A percentile compares a stretch with the other conserved stretches of the same genome.
These are phyloP conservation scores for Peromyscus californicus DNA, from an alignment of 2,113 vertebrate species.

Conservation along the genomic window DNA sequence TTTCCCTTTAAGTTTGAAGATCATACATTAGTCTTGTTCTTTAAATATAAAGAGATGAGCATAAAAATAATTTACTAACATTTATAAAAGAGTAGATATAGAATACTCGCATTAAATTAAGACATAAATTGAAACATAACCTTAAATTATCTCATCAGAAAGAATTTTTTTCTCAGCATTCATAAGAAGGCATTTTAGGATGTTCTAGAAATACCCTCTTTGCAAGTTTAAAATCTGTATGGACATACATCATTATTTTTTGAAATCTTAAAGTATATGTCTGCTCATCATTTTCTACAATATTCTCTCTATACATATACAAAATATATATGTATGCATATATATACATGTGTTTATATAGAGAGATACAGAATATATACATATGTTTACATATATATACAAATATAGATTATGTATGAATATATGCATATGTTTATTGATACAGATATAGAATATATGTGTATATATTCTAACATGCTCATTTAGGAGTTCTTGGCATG, in stretches of 20 bases:
- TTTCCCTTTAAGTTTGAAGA: slow-evolving; percentile 16
- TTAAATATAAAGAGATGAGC: background rate
- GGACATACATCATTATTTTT: background rate
- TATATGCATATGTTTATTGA: background rate
- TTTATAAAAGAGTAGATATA: background rate
- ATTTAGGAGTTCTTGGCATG: background rate
- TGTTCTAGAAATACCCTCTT: background rate
- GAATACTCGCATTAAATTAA: background rate
- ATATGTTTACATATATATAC: background rate
- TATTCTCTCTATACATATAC: background rate
- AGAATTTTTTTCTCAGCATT: background rate
- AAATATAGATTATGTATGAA: background rate
- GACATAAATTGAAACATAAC: background rate
- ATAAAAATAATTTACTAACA: background rate
- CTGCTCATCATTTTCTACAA: background rate
- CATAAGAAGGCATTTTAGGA: background rate
- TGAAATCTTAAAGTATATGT: background rate
- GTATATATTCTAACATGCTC: background rate
- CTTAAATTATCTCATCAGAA: background rate
- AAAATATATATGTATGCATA: too few species aligned
- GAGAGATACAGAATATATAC: background rate
- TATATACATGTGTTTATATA: background rate
- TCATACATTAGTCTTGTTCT: background rate
- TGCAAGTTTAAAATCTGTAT: background rate
- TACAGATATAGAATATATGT: too few species aligned